Conservation (phyloP, 2,888 invertebrate genomes). For the Agriopis aurantiaria region DNA sequence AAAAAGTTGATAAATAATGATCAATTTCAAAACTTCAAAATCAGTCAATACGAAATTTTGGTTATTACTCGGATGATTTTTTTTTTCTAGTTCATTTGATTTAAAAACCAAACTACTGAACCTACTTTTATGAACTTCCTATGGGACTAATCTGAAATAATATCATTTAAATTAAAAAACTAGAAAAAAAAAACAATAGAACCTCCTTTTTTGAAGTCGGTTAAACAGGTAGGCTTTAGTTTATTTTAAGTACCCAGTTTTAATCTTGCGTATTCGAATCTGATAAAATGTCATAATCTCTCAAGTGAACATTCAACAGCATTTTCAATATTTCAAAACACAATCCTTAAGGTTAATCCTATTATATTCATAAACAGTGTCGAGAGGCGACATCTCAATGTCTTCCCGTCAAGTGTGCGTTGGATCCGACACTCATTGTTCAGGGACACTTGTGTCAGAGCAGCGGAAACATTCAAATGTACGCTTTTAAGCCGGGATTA, state of each 20-base stretch:
- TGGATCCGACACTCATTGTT: conserved; percentile 63
- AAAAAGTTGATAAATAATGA: no score
- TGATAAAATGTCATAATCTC: conserved; percentile 37
- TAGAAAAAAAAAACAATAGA: no score
- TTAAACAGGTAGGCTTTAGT: no score
- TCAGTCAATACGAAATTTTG: no score
- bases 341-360: conserved; percentile 76
- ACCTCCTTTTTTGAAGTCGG: no score
- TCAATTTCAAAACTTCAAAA: no score
- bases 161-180: no score
- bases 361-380: conserved; percentile 79
- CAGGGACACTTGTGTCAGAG: conserved; percentile 53
- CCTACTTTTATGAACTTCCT: no score
- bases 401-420: conserved; percentile 77
- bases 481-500: conserved; percentile 84
- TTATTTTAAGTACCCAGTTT: neutral
- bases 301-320: conserved; percentile 54
- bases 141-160: no score
- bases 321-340: conserved; percentile 65
- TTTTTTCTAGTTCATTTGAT: no score
- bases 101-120: no score
- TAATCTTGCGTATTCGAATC: neutral
- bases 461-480: conserved; percentile 77
- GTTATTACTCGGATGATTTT: no score
- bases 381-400: conserved; percentile 67